Evolutionary conservation across 2,888 invertebrate species (phyloP).

Genomic region (Eupithecia insigniata): DNA sequence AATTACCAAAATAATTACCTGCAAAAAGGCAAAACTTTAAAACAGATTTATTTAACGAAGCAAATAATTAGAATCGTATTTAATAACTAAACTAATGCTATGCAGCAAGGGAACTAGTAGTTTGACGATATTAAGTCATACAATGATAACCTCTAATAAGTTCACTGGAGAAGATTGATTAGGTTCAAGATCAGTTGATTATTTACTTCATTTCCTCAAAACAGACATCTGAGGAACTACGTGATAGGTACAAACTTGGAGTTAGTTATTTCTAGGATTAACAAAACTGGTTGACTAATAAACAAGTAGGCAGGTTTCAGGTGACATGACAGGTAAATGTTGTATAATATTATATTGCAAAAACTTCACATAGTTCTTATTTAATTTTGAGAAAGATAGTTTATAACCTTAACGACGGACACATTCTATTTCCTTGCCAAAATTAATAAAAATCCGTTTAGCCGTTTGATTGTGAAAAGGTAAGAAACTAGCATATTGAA

Average conservation of each 20-base stretch:
- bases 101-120: neutral
- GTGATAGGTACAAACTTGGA: neutral
- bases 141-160: constrained; percentile 23
- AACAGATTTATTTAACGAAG: neutral
- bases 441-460: neutral
- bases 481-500: neutral
- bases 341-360: neutral
- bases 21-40: neutral
- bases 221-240: constrained; percentile 7
- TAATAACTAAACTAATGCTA: neutral
- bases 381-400: neutral
- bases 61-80: neutral
- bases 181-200: constrained; percentile 35
- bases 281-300: neutral
- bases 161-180: constrained; percentile 23
- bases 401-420: neutral
- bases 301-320: neutral
- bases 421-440: neutral
- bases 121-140: constrained; percentile 29
- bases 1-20: neutral
- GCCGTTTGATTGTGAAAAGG: neutral
- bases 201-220: constrained; percentile 31
- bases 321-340: neutral
- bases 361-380: neutral
- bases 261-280: neutral